phyloP scores from a whole-genome alignment of 2,797 vertebrate species.

The Malacoctenus gilli region DNA sequence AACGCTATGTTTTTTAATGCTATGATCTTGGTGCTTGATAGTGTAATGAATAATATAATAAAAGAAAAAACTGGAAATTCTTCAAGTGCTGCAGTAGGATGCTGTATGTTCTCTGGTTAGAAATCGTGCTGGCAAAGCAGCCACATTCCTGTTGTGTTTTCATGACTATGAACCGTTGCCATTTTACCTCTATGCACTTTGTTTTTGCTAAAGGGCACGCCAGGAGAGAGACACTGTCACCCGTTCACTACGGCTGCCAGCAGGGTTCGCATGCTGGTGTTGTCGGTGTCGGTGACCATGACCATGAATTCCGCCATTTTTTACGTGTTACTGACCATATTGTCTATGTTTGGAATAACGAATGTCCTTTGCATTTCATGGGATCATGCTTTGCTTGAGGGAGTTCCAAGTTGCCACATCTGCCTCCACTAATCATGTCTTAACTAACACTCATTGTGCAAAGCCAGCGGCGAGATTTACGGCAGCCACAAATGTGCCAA shows the following conservation, averaged over 20 bases:
- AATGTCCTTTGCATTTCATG: slow-evolving; percentile 7
- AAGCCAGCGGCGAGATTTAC: slow-evolving; percentile 16
- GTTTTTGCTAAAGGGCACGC: slow-evolving; percentile 32
- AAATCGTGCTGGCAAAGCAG: slow-evolving; percentile 6
- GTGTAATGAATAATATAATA: slow-evolving; percentile 9
- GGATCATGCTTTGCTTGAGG: slow-evolving; percentile 1
- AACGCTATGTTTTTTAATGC: slow-evolving; percentile 21
- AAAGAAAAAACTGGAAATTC: slow-evolving; percentile 22
- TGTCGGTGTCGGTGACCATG: slow-evolving; percentile 5
- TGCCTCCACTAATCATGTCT: slow-evolving; percentile 50
- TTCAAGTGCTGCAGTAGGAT: slow-evolving; percentile 6
- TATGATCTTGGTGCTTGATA: slow-evolving; percentile 19
- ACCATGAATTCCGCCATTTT: neutral
- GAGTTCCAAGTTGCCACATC: slow-evolving; percentile 11
- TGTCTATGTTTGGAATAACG: too few species aligned
- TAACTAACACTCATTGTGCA: slow-evolving; percentile 38
- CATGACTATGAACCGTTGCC: slow-evolving; percentile 6
- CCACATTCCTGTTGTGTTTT: slow-evolving; percentile 33
- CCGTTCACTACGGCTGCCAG: slow-evolving; percentile 35
- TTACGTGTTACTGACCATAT: too few species aligned
- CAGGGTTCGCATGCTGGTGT: slow-evolving; percentile 3
- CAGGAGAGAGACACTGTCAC: slow-evolving; percentile 16
- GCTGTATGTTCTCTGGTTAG: slow-evolving; percentile 10
- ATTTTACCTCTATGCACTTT: slow-evolving; percentile 42
- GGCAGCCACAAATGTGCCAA: neutral